Evolutionary conservation across 2,888 invertebrate genomes (phyloP), one percentile per base, ranked within the genome.

Genomic region (Clistopyga incitator): DNA sequence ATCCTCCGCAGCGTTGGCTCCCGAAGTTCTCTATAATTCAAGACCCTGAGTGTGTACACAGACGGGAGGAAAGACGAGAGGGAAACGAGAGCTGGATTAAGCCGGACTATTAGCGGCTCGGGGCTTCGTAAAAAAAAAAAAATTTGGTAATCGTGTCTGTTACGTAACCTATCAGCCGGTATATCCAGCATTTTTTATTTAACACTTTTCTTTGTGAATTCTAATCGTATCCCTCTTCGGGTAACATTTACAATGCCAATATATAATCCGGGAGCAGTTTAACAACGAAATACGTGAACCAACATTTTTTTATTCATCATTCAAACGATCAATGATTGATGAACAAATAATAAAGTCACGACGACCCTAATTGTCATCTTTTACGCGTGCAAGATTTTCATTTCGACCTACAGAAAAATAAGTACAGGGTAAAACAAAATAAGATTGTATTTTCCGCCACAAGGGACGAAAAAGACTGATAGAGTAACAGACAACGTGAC

Each of bases 1-100:
- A 84, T 79, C 79, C 71, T 47, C 15, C 34, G 67, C 61, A 29
- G 71, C 11, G 67, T 59, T 71, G 23, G 61, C 23, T 42, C 25
- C 38, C 13, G 61, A 23, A 52, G 59, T 42, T 79, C 75, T 67
- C 23, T 59, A 23, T 50, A 67, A 67, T 52, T 67, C 38, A n/a
- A 70, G 61, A 71, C 61, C n/a, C 18, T 50, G 13, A 64, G 29
- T 74, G 29, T 70, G 11, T 71, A n/a, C 23, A 47, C n/a, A 20
- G 25, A 65, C n/a, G 50, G 11, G 52, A 47, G n/a, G 54, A 10
- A 42, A 38, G 2, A 1, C 25, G 25, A 15, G 25, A 56, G 25
- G 15, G 23, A 34, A 13, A 18, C 15, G 38, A 29, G 34, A 8
- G 18, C 3, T 18, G 18, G 38, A n/a, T 61, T 6, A 61, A 61